Percentiles rank a stretch among this genome's conserved stretches.
phyloP scores from a whole-genome alignment of 2,888 invertebrate species.

The Sminthurides aquaticus region DNA sequence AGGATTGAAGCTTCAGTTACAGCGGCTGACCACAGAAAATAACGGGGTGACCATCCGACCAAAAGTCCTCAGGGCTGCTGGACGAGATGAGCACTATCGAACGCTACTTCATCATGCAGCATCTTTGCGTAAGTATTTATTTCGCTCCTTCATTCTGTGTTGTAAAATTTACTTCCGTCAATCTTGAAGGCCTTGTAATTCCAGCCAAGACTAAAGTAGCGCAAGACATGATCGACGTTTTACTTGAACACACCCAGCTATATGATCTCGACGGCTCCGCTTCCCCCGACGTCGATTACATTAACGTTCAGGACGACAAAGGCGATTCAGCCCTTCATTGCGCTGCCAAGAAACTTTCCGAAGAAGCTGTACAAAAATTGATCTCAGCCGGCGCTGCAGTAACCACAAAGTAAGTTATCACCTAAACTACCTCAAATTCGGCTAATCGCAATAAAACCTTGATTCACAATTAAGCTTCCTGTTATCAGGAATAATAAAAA shows the following conservation, averaged over 20 bases:
- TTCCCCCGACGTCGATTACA: neutral
- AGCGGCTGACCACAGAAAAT: neutral
- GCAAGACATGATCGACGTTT: neutral
- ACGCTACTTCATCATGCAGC: constrained; percentile 2
- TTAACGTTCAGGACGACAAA: neutral
- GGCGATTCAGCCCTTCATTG: neutral
- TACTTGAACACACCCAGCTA: neutral
- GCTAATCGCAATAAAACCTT: neutral
- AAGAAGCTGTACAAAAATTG: neutral
- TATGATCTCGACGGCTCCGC: no score
- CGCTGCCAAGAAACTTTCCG: neutral
- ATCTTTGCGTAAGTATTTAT: neutral
- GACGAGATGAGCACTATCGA: neutral
- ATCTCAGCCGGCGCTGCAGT: neutral
- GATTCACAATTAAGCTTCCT: no score
- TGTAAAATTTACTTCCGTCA: neutral
- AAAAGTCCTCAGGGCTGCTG: neutral
- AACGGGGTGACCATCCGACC: neutral
- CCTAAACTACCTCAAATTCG: no score
- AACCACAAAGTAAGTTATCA: neutral
- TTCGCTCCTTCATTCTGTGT: no score
- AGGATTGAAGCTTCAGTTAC: neutral
- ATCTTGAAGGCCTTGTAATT: neutral
- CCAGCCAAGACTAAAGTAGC: neutral
- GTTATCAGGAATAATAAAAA: neutral